These are phyloP conservation scores for Caloenas nicobarica DNA, from an alignment of 2,113 vertebrate genomes.

Conservation along the genomic window DNA sequence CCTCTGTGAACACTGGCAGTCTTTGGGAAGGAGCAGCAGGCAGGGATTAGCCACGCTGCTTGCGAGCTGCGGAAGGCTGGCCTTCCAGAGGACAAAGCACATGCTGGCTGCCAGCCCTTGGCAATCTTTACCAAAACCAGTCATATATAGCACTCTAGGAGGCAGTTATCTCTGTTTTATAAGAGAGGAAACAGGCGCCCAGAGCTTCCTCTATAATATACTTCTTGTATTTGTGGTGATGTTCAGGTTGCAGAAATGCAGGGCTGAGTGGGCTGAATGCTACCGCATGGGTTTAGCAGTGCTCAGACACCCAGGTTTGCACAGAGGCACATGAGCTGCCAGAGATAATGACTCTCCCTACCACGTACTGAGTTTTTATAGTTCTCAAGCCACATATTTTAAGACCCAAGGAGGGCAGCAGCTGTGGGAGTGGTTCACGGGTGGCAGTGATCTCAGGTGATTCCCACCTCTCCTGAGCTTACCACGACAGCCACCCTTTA, in stretches of 20 bases:
- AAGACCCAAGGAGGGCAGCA: background rate
- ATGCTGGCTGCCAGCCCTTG: background rate
- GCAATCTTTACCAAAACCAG: background rate
- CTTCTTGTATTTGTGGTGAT: fast-evolving
- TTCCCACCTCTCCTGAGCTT: background rate
- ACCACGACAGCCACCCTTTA: background rate
- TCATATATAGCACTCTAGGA: background rate
- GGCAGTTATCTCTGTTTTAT: background rate
- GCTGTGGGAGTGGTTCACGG: background rate
- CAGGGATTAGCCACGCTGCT: background rate
- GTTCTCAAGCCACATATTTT: background rate
- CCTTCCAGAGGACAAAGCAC: background rate
- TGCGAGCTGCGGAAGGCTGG: fast-evolving
- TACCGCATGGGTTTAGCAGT: background rate
- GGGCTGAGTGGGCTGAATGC: background rate
- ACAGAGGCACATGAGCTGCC: background rate
- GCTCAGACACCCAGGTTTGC: background rate
- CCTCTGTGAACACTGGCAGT: background rate
- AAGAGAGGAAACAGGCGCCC: background rate
- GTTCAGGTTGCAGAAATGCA: background rate
- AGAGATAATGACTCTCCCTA: background rate
- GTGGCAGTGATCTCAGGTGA: background rate
- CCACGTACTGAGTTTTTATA: background rate
- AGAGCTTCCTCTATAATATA: background rate
- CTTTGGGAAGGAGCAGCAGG: background rate